Evolutionary conservation across 2,888 invertebrate species (phyloP), one percentile per base, ranked within the genome.

Genomic region (Noctua pronuba): DNA sequence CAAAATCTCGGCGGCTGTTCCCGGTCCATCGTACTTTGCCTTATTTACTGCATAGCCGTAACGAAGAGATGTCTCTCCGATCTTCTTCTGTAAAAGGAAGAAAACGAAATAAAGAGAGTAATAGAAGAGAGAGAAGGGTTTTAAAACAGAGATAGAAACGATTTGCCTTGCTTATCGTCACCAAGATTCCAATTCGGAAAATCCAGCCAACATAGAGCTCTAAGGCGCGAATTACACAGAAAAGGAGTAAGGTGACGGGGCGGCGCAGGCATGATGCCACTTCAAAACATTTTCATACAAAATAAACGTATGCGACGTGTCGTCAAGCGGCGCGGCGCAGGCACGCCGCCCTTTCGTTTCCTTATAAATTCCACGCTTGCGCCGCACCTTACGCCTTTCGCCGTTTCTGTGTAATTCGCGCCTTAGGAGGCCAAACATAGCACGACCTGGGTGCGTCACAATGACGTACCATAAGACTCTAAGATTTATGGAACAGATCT

Each of bases 1-100:
- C n/a, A 97, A 91, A 18, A 96, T 92, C 85, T 95, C 95, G 2
- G 97, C 97, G 1, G 97, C 97, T 0, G 97, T 96, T 0, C 95
- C 97, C 6, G 96, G 96, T 0, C 93, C 93, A n/a, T 94, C 95
- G 73, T 95, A 93, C 41, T 94, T 94, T 35, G 91, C 93, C 62
- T 87, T 94, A 90, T 91, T 96, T 66, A 92, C 97, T 91, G 87
- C 94, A 88, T 84, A 91, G 49, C 92, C 96, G 78, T 91, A 95
- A 35, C 94, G 91, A 21, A 96, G 84, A 0, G 96, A 96, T 0
- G 90, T 89, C 82, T 94, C 92, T 1, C 96, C 96, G 1, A 96
- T 94, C 89, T 90, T 82, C 16, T 94, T 90, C 96, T 96, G 85
- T 38, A 80, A 79, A 65, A 16, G 1, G 0, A 46, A 38, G 2